These are phyloP conservation scores for Listronotus bonariensis DNA, from an alignment of 1,140 invertebrate genomes.

Conservation along the genomic window DNA sequence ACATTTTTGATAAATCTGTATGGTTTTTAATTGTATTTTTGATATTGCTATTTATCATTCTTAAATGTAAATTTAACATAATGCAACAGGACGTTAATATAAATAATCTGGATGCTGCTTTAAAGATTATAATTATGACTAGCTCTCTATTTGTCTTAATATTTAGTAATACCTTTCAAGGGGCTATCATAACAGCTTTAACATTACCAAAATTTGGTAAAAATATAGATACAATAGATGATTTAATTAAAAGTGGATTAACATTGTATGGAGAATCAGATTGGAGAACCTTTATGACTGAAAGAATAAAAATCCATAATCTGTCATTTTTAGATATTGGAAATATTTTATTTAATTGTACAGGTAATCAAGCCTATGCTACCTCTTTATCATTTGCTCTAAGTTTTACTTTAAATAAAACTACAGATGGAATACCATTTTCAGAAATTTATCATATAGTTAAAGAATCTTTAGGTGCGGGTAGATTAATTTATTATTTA, in stretches of 20 bases:
- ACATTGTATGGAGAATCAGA: conserved; percentile 13
- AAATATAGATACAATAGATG: conserved; percentile 20
- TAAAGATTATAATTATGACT: conserved; percentile 13
- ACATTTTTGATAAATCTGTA: conserved; percentile 13
- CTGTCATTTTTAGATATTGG: conserved; percentile 17
- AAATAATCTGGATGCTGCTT: background rate
- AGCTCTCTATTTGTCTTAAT: conserved; percentile 1
- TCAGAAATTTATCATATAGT: conserved; percentile 13
- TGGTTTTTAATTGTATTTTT: conserved; percentile 17
- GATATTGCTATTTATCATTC: background rate
- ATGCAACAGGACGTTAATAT: background rate
- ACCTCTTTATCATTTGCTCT: conserved; percentile 1
- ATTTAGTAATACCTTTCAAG: conserved; percentile 19
- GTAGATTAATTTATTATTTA: conserved; percentile 5
- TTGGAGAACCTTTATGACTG: conserved; percentile 1
- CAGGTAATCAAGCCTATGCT: conserved; percentile 5
- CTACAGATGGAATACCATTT: background rate
- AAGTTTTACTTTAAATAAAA: background rate
- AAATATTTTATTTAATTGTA: background rate
- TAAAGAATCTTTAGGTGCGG: conserved; percentile 21
- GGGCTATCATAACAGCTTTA: conserved; percentile 18
- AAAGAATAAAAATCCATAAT: background rate
- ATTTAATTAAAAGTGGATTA: conserved; percentile 8
- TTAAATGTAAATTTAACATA: background rate
- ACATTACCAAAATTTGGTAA: conserved; percentile 19